A percentile compares a stretch with the other conserved stretches of the same genome.
These are phyloP conservation scores for Montifringilla adamsi DNA, from an alignment of 2,113 vertebrate genomes.

Conservation along the genomic window DNA sequence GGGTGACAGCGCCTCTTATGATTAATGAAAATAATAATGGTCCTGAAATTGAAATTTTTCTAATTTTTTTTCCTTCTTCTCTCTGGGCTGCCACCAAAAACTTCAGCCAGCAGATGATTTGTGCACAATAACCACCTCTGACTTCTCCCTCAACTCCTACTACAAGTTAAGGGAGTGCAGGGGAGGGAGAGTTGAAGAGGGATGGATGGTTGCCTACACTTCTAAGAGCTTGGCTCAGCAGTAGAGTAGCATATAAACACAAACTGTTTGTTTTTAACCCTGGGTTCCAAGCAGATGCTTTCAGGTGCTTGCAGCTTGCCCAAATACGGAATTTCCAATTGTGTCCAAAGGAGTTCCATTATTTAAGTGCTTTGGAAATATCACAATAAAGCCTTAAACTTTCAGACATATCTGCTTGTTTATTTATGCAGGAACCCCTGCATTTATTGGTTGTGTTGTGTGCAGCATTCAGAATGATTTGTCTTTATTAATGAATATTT, in stretches of 20 bases:
- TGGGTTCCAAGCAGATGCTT: neutral
- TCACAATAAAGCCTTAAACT: neutral
- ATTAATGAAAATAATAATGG: conserved; percentile 99
- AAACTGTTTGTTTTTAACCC: neutral
- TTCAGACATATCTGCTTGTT: neutral
- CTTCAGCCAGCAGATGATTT: conserved; percentile 89
- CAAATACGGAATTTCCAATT: neutral
- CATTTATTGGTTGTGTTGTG: neutral
- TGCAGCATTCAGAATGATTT: neutral
- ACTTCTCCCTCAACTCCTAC: conserved; percentile 68
- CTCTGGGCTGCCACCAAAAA: conserved; percentile 85
- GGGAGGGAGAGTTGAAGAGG: neutral
- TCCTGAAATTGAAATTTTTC: conserved; percentile 99
- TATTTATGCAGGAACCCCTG: neutral
- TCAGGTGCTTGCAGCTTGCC: neutral
- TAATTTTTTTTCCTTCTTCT: conserved; percentile 83
- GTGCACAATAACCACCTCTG: conserved; percentile 80
- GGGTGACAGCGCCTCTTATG: conserved; percentile 93
- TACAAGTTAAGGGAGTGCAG: conserved; percentile 40
- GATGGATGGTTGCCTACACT: conserved; percentile 12
- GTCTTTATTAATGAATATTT: conserved; percentile 51
- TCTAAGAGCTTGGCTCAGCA: neutral
- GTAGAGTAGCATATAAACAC: neutral
- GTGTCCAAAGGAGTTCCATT: neutral
- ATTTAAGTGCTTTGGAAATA: neutral